Evolutionary conservation across 2,888 invertebrate genomes (phyloP).

Genomic region (Cosmopolites sordidus): DNA sequence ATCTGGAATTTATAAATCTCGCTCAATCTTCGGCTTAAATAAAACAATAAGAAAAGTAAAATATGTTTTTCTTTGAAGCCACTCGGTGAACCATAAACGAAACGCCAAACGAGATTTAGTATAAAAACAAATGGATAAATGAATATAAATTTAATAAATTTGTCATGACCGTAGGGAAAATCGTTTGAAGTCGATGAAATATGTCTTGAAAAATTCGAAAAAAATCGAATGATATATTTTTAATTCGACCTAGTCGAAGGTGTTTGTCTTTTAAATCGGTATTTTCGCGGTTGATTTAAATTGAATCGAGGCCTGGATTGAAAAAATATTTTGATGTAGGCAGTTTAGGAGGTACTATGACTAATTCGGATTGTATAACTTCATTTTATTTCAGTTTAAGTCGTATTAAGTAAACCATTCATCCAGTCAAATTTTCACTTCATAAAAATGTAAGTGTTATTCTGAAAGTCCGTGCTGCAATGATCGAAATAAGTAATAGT

Average conservation of each 20-base stretch:
- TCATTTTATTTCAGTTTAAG: no score
- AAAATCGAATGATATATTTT: constrained; percentile 6
- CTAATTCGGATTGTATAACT: no score
- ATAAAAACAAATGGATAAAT: constrained; percentile 17
- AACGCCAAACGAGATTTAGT: constrained; percentile 14
- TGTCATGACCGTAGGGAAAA: constrained; percentile 10
- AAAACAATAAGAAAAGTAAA: constrained; percentile 22
- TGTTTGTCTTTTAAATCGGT: constrained; percentile 5
- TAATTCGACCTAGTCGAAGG: background rate
- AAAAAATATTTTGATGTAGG: no score
- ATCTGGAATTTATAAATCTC: constrained; percentile 14
- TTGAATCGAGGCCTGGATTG: background rate
- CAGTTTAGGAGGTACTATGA: no score
- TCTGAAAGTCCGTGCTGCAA: no score
- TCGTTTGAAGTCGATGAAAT: constrained; percentile 17
- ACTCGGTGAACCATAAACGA: constrained; percentile 14
- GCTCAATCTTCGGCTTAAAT: constrained; percentile 14
- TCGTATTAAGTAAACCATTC: no score
- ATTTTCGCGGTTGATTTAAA: constrained; percentile 1
- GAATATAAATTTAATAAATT: constrained; percentile 21
- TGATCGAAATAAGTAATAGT: no score
- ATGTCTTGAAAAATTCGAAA: constrained; percentile 9
- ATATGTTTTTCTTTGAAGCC: constrained; percentile 18
- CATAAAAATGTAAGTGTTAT: no score
- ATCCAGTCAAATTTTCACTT: no score